Base-by-base conservation (phyloP, 2,113 vertebrate genomes). In the Boleophthalmus pectinirostris region DNA sequence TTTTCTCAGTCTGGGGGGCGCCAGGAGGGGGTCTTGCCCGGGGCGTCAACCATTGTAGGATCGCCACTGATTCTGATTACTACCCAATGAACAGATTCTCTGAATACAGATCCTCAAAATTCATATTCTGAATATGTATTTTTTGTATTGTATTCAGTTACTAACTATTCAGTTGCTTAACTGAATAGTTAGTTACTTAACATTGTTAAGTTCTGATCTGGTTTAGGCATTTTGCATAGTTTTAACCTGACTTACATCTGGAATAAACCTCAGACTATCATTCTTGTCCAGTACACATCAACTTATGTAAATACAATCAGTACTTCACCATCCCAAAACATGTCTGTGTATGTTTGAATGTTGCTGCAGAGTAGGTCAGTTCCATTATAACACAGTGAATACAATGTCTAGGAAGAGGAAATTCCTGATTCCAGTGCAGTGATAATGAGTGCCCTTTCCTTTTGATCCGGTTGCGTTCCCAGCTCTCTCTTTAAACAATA, bases 361-460 rank as follows among this genome's bases (percentile, higher is more conserved):
- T 74, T 49, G 11, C 68, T 58, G 33, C 64, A 21, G 29, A 74
- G 73, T n/a, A 35, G 56, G 67, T 70, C 68, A 54, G 68, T 68
- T 25, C 1, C 35, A 70, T 71, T 72, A 66, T 53, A 78, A 57
- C 51, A 18, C 20, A 70, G 25, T 66, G 73, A 66, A 79, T 79
- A 74, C 67, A 72, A 45, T 57, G 35, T 83, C 60, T 84, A 83
- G 81, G 78, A 90, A 86, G 82, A 89, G 89, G 89, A 93, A 92
- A 91, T 89, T 89, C 90, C 91, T 88, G 85, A 89, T 91, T 91
- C 79, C 83, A 85, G 88, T 88, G 86, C 85, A 75, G 81, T 82
- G 91, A 90, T 93, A 93, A 92, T 90, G 88, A 92, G 88, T 72
- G 75, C 85, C 84, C 76, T 35, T 87, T 90, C 84, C 81, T 82